Evolutionary conservation across 2,797 vertebrate genomes (phyloP), one percentile per base, ranked within the genome.

Genomic region (Miichthys miiuy): DNA sequence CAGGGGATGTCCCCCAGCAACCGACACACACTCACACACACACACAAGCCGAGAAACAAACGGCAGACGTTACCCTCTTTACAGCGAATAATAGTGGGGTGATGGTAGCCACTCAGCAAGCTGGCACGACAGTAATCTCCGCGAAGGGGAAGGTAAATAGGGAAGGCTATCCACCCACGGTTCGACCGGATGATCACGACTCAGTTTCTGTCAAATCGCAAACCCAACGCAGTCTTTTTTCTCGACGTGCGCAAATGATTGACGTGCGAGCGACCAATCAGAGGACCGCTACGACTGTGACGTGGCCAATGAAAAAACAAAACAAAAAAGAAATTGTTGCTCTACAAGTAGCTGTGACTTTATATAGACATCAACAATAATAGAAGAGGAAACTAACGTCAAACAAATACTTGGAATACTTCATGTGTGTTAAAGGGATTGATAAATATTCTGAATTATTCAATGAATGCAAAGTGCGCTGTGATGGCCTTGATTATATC

Each of bases 121-220:
- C 75, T 81, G 79, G 67, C 76, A 84, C 82, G 77, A 79, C 75
- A 17, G 6, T 60, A 67, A 56, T 84, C 68, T 81, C 55, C n/a
- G 52, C 54, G 55, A 46, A 51, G 70, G 82, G 85, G 84, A 77
- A 76, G 80, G 81, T 88, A 87, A 90, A 87, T 71, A 67, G 80
- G 79, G 81, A 72, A 81, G 74, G 79, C 70, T 77, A 64, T 89
- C 93, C 93, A 83, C 94, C 94, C 93, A 93, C 94, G 83, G 72
- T 47, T 84, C 72, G 1, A 68, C 86, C 69, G 87, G 83, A 89
- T 81, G 90, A 94, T 95, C 93, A 94, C 94, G 94, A 95, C 92
- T 93, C 88, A 42, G 56, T 83, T 88, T 88, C 88, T 90, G 91
- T 91, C 90, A 89, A 88, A 90, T 88, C 72, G 78, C 76, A 54